phyloP scores from a whole-genome alignment of 2,888 invertebrate species.

The Hirtodrosophila trivittata region DNA sequence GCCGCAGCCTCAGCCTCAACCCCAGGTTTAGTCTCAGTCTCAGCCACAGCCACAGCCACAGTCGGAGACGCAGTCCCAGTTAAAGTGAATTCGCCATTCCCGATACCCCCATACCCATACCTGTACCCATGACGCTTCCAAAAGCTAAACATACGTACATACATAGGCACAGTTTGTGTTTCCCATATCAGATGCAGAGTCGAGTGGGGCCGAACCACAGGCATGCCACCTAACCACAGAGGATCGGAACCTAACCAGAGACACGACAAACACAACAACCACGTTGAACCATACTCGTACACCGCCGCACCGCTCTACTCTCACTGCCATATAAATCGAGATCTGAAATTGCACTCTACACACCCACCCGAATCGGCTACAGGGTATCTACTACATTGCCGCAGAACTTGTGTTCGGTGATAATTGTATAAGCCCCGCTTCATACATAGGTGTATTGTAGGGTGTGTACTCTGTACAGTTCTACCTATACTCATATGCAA shows the following conservation, averaged over 20 bases:
- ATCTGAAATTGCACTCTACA: constrained; percentile 29
- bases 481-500: constrained; percentile 31
- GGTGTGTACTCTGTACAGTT: constrained; percentile 18
- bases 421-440: constrained; percentile 47
- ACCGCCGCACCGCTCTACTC: constrained; percentile 5
- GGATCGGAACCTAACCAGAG: constrained; percentile 34
- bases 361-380: constrained; percentile 35
- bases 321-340: constrained; percentile 22
- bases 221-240: constrained; percentile 59
- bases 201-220: constrained; percentile 57
- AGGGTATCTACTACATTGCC: constrained; percentile 32
- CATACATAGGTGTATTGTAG: constrained; percentile 12
- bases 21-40: constrained; percentile 12
- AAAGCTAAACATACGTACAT: constrained; percentile 42
- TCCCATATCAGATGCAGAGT: constrained; percentile 67
- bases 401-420: constrained; percentile 25
- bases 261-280: constrained; percentile 31
- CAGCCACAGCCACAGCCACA: constrained; percentile 13
- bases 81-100: constrained; percentile 14
- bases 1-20: constrained; percentile 21
- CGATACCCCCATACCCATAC: constrained; percentile 24
- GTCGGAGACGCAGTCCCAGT: constrained; percentile 7
- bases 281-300: no score
- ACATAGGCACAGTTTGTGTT: constrained; percentile 61
- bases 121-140: constrained; percentile 15